Evolutionary conservation across 2,888 invertebrate species (phyloP).

Genomic region (Euphydryas editha): DNA sequence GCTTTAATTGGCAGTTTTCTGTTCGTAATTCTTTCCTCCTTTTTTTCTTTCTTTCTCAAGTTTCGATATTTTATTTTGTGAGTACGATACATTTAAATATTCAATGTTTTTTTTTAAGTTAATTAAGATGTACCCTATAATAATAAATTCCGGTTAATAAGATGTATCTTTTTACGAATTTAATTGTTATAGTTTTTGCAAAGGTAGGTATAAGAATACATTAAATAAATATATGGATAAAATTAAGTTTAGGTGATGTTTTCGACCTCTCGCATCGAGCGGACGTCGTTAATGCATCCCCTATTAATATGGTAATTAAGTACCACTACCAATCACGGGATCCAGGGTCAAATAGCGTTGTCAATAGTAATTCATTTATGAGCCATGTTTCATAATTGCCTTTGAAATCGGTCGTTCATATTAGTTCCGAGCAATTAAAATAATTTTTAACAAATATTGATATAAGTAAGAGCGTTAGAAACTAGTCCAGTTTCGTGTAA

Average conservation of each 20-base stretch:
- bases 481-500: conserved; percentile 19
- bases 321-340: conserved; percentile 57
- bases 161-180: neutral
- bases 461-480: neutral
- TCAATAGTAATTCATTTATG: conserved; percentile 61
- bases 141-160: neutral
- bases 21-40: neutral
- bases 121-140: neutral
- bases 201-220: neutral
- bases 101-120: neutral
- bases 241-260: conserved; percentile 24
- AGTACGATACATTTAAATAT: neutral
- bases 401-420: conserved; percentile 10
- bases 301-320: conserved; percentile 60
- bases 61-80: neutral
- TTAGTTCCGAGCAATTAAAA: conserved; percentile 4
- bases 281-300: conserved; percentile 62
- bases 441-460: neutral
- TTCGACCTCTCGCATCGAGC: conserved; percentile 27
- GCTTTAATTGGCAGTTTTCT: neutral
- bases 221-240: conserved; percentile 14
- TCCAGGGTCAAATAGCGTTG: conserved; percentile 59
- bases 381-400: conserved; percentile 19
- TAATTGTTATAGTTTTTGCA: neutral
- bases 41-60: neutral